A percentile compares a stretch with the other conserved stretches of the same genome.
Conservation (phyloP, 2,888 invertebrate species). For the Tetranychus truncatus region DNA sequence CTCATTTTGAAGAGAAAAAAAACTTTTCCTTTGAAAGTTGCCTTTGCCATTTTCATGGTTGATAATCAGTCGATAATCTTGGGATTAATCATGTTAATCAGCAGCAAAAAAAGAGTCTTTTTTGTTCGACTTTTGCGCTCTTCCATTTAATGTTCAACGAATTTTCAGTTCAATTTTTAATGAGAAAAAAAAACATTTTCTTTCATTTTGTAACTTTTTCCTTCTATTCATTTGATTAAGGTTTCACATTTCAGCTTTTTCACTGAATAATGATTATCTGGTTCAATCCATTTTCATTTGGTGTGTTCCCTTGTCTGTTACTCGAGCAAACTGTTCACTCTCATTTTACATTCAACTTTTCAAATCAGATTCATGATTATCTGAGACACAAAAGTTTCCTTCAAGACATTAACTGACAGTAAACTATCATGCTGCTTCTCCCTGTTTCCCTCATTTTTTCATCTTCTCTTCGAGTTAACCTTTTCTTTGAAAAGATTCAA, state of each 20-base stretch:
- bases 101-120: background rate
- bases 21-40: too few species aligned
- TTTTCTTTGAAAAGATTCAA: background rate
- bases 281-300: background rate
- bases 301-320: background rate
- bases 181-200: background rate
- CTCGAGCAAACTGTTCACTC: background rate
- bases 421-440: background rate
- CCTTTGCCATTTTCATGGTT: too few species aligned
- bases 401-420: constrained; percentile 1
- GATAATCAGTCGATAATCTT: too few species aligned
- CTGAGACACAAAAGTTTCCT: background rate
- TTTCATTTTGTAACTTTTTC: too few species aligned
- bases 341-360: too few species aligned
- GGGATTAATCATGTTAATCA: background rate
- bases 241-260: background rate
- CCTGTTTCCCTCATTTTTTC: background rate
- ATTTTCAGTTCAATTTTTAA: background rate
- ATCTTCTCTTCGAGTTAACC: background rate
- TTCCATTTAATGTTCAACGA: background rate
- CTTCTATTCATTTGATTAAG: background rate
- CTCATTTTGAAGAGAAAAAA: too few species aligned
- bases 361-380: too few species aligned
- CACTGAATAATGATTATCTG: background rate
- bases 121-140: background rate